Conservation (phyloP, 2,797 vertebrate genomes). For the Peromyscus attwateri region DNA sequence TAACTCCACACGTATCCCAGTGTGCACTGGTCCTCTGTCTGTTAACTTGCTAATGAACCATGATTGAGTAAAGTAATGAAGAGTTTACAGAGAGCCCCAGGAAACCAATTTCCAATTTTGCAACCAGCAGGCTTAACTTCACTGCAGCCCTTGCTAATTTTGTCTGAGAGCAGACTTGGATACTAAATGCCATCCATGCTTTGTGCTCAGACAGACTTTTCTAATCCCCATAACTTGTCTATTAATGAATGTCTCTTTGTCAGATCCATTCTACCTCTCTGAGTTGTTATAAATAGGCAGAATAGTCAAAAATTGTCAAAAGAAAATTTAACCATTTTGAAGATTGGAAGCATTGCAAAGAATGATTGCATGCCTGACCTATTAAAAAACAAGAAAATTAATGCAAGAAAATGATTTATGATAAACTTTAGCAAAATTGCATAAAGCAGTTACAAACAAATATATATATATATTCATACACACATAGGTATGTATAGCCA, state of each 20-base stretch:
- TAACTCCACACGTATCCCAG: slow-evolving; percentile 90
- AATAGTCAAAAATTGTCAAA: slow-evolving; percentile 81
- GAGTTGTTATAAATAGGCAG: slow-evolving; percentile 84
- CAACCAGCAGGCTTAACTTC: slow-evolving; percentile 90
- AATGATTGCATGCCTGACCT: slow-evolving; percentile 72
- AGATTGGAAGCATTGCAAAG: slow-evolving; percentile 82
- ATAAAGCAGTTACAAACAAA: slow-evolving; percentile 35
- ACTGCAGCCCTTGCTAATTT: slow-evolving; percentile 90
- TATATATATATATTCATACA: not conserved
- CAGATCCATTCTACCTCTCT: slow-evolving; percentile 83
- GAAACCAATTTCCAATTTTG: slow-evolving; percentile 93
- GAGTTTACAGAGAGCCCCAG: slow-evolving; percentile 93
- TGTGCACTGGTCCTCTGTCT: slow-evolving; percentile 90
- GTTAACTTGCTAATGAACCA: slow-evolving; percentile 95
- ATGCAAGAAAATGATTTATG: slow-evolving; percentile 68
- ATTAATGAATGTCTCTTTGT: slow-evolving; percentile 85
- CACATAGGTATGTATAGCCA: not conserved
- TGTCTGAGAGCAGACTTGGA: slow-evolving; percentile 86
- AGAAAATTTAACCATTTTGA: slow-evolving; percentile 84
- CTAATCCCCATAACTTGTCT: slow-evolving; percentile 82
- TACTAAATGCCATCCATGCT: slow-evolving; percentile 87
- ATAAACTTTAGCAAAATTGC: slow-evolving; percentile 24
- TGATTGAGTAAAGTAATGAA: slow-evolving; percentile 93
- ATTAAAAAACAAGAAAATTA: slow-evolving; percentile 64
- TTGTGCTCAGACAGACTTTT: slow-evolving; percentile 86